phyloP scores from a whole-genome alignment of 2,797 vertebrate species.

The Emydoidea blandingii region DNA sequence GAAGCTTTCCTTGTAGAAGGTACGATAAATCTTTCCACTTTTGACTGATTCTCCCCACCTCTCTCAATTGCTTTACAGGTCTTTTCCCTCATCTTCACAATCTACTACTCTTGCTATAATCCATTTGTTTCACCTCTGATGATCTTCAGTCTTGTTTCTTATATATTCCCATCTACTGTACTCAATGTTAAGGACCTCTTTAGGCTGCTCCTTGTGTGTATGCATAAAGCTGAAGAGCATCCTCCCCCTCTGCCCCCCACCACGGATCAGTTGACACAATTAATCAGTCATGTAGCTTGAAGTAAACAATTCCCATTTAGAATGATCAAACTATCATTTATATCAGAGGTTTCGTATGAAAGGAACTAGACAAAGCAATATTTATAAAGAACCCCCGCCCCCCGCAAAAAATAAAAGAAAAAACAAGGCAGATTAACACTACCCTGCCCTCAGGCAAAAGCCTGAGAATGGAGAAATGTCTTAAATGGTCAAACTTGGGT shows the following conservation, averaged over 20 bases:
- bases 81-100: not conserved
- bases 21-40: not conserved
- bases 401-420: not conserved
- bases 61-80: not conserved
- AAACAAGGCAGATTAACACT: not conserved
- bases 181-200: not conserved
- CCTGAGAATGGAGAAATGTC: too few species aligned
- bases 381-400: not conserved
- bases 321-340: not conserved
- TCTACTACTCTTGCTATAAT: not conserved
- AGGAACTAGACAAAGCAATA: not conserved
- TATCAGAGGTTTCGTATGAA: not conserved
- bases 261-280: accelerated
- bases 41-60: not conserved
- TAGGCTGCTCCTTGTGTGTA: not conserved
- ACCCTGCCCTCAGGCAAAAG: not conserved
- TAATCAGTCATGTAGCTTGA: not conserved
- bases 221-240: not conserved
- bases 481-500: not conserved
- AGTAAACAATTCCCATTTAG: not conserved
- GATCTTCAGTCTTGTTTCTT: not conserved
- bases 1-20: not conserved
- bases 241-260: not conserved
- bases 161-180: not conserved
- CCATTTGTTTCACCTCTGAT: not conserved